Base-by-base conservation (phyloP, 35 echinoderm and acorn worm species). In the Diadema setosum region DNA sequence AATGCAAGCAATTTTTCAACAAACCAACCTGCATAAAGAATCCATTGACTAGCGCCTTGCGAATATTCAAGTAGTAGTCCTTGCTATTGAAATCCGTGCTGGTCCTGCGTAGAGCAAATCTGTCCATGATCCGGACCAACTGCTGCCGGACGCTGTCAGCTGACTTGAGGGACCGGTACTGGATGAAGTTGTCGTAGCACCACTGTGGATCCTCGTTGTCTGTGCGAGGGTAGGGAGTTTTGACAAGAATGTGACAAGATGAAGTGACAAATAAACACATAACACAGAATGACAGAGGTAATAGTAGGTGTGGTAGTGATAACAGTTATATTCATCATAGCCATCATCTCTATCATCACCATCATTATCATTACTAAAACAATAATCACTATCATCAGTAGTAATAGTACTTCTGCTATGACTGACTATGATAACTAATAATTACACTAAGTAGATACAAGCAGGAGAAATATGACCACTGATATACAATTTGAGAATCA, bases 161-260 rank as follows among this genome's bases (percentile, higher is more conserved):
- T 23, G 96, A 99, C 81, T 99, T 99, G 15, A 99, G 86, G 14
- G 96, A 99, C 6, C 96, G 89, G 75, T 75, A 94, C 87, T 99
- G 96, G 58, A 99, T 87, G 58, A 99, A 99, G 92, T 99, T 99
- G 64, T 99, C 96, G 48, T 94, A 99, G 84, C 96, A 99, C 96
- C 96, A 99, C 37, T 90, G 88, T 0, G 90, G 74, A 50, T 99
- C 96, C 73, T 99, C 96, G 45, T 88, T 63, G 88, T 94, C 96
- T 99, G 48, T 43, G 65, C 21, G 39, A 86, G 5, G 44, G 8
- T 1, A 75, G 87, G 55, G 42, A 33, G n/a, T 61, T 24, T 31
- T 31, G 8, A 17, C 12, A 74, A 26, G 24, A 58, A 29, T 58
- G 5, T 18, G 35, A 16, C 37, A 49, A 5, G 34, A 41, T 11